phyloP scores from a whole-genome alignment of 2,888 invertebrate species.

The Thalpophila matura region DNA sequence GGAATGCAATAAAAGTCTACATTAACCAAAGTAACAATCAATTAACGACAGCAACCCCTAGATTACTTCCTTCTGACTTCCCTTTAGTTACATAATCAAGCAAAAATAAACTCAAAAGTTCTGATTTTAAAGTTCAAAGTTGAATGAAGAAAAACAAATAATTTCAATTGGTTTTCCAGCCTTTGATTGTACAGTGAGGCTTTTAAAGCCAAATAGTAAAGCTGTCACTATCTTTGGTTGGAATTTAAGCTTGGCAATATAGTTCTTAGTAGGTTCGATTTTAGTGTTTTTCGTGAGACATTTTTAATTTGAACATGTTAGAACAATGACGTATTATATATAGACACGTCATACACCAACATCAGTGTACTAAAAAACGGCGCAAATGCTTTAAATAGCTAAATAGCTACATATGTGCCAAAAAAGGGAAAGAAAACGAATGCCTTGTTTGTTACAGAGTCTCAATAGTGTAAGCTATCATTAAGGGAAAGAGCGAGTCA shows the following conservation, averaged over 20 bases:
- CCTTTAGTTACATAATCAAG: conserved; percentile 8
- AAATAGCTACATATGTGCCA: no score
- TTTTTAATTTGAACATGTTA: no score
- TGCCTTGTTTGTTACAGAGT: no score
- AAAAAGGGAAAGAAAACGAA: no score
- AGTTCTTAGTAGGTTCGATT: not conserved
- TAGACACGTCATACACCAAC: no score
- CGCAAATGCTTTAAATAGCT: no score
- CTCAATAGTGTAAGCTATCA: no score
- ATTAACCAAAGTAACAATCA: conserved; percentile 77
- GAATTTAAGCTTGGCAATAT: conserved; percentile 22
- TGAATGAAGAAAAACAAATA: not conserved
- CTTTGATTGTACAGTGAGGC: conserved; percentile 46
- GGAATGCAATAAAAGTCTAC: conserved; percentile 69
- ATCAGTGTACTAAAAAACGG: no score
- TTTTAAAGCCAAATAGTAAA: conserved; percentile 45
- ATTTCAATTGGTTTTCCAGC: conserved; percentile 53
- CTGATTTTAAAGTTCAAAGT: conserved; percentile 35
- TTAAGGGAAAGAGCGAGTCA: no score
- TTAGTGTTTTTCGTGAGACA: not conserved
- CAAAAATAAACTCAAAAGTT: conserved; percentile 24
- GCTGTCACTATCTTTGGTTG: conserved; percentile 39
- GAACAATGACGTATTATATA: no score
- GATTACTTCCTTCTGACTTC: conserved; percentile 66
- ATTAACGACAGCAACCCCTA: conserved; percentile 70